phyloP scores from a whole-genome alignment of 2,888 invertebrate genomes.

The Holacanthella duospinosa region DNA sequence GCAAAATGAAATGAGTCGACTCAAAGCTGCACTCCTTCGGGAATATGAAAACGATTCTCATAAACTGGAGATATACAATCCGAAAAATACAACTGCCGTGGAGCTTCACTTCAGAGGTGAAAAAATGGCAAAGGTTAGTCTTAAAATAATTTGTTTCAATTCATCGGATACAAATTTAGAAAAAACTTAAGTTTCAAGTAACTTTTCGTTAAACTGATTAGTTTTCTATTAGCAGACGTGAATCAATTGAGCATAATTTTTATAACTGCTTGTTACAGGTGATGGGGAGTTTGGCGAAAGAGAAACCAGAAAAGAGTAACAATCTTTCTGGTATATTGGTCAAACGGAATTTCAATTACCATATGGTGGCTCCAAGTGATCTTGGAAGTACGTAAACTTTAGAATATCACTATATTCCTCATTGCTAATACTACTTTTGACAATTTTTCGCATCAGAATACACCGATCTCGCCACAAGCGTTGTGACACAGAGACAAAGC shows the following conservation, averaged over 20 bases:
- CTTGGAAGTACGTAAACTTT: conserved; percentile 58
- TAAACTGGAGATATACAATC: conserved; percentile 85
- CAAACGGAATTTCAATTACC: conserved; percentile 96
- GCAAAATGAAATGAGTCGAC: conserved; percentile 94
- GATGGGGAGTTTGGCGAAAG: conserved; percentile 76
- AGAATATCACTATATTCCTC: not conserved
- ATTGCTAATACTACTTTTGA: not conserved
- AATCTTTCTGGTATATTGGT: conserved; percentile 84
- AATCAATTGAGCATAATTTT: no score
- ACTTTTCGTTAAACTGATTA: not conserved
- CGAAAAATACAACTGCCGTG: conserved; percentile 86
- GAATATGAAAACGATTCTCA: conserved; percentile 80
- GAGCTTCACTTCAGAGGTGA: conserved; percentile 91
- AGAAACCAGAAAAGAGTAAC: conserved; percentile 65
- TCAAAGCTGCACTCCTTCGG: conserved; percentile 85
- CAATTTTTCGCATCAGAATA: conserved; percentile 59
- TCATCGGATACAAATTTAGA: not conserved
- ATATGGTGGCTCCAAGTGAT: conserved; percentile 81
- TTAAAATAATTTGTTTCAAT: not conserved
- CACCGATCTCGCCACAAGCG: conserved; percentile 88
- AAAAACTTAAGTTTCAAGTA: no score
- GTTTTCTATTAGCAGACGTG: no score
- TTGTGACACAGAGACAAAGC: conserved; percentile 83
- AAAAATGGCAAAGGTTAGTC: conserved; percentile 83
- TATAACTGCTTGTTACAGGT: conserved; percentile 43